Conservation (phyloP, 2,888 invertebrate species). For the Leucophenga maculata region DNA sequence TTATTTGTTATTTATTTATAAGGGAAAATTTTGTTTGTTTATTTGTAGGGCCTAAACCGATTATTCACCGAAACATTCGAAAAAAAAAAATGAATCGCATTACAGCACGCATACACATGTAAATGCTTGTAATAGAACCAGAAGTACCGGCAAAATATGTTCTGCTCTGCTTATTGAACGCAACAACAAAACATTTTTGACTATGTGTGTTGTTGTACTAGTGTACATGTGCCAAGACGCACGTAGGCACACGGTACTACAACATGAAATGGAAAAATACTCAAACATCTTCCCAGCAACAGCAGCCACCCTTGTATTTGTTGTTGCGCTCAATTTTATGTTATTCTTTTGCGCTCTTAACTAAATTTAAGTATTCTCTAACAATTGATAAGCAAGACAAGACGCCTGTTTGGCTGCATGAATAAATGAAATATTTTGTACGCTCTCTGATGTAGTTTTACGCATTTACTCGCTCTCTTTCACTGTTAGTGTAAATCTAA, state of each 20-base stretch:
- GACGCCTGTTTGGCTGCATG: no score
- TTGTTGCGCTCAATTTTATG: constrained; percentile 34
- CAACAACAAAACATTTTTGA: background rate
- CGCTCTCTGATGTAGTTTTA: no score
- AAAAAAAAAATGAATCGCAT: background rate
- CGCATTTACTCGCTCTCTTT: no score
- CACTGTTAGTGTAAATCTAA: no score
- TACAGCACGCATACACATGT: background rate
- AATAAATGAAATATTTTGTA: no score
- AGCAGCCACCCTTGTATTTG: constrained; percentile 6
- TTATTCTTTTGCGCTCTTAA: background rate
- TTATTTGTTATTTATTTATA: background rate
- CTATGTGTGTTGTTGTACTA: background rate
- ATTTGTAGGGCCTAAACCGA: background rate
- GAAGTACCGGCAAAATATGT: no score
- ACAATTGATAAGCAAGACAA: no score
- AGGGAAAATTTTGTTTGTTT: constrained; percentile 1
- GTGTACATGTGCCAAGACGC: constrained; percentile 46
- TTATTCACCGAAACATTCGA: background rate
- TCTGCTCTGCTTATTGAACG: no score
- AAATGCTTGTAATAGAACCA: background rate
- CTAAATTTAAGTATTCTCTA: no score
- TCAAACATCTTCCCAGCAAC: background rate
- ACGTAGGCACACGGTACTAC: constrained; percentile 50
- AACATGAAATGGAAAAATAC: no score